Evolutionary conservation across 2,888 invertebrate species (phyloP).

Genomic region (Lordiphosa andalusiaca): DNA sequence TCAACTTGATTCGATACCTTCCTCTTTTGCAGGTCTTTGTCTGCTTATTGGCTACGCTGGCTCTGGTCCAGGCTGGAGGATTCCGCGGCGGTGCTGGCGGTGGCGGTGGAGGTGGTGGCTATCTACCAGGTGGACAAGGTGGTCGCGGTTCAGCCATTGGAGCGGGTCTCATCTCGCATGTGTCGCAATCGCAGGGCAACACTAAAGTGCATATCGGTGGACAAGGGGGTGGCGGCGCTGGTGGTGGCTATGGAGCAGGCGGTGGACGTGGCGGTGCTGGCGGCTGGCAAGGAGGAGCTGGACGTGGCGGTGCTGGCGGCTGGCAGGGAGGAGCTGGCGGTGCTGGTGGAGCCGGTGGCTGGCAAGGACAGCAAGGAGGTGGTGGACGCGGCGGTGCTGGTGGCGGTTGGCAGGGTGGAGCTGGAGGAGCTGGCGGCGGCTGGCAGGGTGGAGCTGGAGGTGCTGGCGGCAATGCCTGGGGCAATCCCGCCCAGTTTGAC

Average conservation of each 20-base stretch:
- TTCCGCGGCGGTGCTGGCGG: constrained; percentile 46
- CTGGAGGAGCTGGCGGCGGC: constrained; percentile 27
- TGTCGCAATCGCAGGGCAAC: constrained; percentile 54
- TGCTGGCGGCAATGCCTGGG: constrained; percentile 30
- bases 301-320: constrained; percentile 16
- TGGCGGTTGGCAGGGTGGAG: constrained; percentile 25
- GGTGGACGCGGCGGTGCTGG: constrained; percentile 29
- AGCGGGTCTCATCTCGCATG: constrained; percentile 54
- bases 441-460: constrained; percentile 27
- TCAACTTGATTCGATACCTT: background rate
- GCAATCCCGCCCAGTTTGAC: constrained; percentile 36
- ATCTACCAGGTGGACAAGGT: constrained; percentile 38
- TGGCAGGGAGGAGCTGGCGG: constrained; percentile 18
- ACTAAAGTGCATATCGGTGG: constrained; percentile 55
- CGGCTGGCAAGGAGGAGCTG: constrained; percentile 14
- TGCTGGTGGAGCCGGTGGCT: constrained; percentile 31
- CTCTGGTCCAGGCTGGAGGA: constrained; percentile 57
- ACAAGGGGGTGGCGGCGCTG: constrained; percentile 17
- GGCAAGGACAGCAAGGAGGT: constrained; percentile 5
- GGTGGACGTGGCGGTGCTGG: constrained; percentile 17
- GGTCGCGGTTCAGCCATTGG: constrained; percentile 46
- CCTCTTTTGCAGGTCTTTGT: constrained; percentile 49
- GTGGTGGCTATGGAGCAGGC: background rate
- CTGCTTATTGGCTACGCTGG: constrained; percentile 58
- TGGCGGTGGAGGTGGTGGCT: constrained; percentile 46